Evolutionary conservation across 2,888 invertebrate genomes (phyloP).

Genomic region (Poecilobothrus nobilitatus): DNA sequence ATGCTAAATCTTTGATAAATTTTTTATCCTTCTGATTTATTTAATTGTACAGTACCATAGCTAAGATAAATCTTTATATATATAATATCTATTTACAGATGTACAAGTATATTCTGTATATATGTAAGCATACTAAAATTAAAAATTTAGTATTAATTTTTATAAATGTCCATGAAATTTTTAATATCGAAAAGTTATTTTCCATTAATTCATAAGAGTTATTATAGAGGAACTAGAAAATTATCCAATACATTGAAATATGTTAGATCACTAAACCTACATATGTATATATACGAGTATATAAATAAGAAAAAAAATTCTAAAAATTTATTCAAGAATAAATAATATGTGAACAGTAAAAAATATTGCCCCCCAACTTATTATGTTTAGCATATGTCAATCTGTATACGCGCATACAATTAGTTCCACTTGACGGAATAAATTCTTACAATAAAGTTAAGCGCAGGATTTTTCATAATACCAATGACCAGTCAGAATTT

Average conservation of each 20-base stretch:
- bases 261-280: too few relatives aligned
- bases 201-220: too few relatives aligned
- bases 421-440: conserved; percentile 13
- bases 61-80: background rate
- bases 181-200: background rate
- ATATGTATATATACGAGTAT: too few relatives aligned
- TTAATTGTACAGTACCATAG: background rate
- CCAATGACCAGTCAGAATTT: conserved; percentile 1
- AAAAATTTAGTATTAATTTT: too few relatives aligned
- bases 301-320: too few relatives aligned
- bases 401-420: conserved; percentile 9
- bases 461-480: background rate
- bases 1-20: background rate
- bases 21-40: conserved; percentile 6
- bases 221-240: too few relatives aligned
- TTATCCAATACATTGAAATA: too few relatives aligned
- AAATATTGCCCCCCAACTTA: too few relatives aligned
- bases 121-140: too few relatives aligned
- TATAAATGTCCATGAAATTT: background rate
- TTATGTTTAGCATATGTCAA: background rate
- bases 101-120: too few relatives aligned
- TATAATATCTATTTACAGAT: background rate
- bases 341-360: too few relatives aligned
- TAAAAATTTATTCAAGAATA: too few relatives aligned
- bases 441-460: conserved; percentile 2